Evolutionary conservation across 2,113 vertebrate species (phyloP), one percentile per base, ranked within the genome.

Genomic region (Trogon surrucura): DNA sequence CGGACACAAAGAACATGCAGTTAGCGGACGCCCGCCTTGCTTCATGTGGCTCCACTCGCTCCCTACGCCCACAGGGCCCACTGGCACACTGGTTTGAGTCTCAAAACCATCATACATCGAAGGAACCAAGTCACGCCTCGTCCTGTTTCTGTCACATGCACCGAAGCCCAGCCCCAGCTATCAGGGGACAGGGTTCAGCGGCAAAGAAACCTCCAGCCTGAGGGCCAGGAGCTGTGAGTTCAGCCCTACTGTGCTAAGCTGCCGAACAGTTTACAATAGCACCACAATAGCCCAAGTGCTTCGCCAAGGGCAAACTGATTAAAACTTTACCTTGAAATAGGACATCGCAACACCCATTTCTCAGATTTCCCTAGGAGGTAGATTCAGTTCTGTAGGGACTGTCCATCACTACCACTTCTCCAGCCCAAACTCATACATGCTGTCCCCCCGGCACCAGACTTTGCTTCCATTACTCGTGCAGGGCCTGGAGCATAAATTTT

Each of bases 321-420:
- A 94, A 90, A 96, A 91, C 92, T 93, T 94, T 95, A 91, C 95
- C 89, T 95, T 96, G 95, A 95, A 89, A 96, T 92, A 97, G 91
- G 93, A 86, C 94, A 73, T 80, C 85, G 80, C 92, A 78, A 91
- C 90, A 94, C 30, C 88, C 83, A 91, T 94, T 96, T 93, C 92
- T 96, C 90, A 96, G 88, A 95, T 92, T 95, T 96, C 96, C 88
- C 95, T 96, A 93, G 92, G 96, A 97, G 96, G 95, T 97, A 97
- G 96, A 97, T 97, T 95, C 95, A 94, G 90, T 84, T 82, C 95
- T 90, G 88, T 80, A 92, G 95, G 85, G 95, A 78, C 95, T 91
- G 94, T 84, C 84, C 70, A 7, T 93, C 95, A 86, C 80, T 0
- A 57, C 83, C 60, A 26, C 93, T 87, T 60, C 61, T n/a, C 91